Conservation (phyloP, 2,113 vertebrate genomes). For the Sinocyclocheilus maitianheensis region DNA sequence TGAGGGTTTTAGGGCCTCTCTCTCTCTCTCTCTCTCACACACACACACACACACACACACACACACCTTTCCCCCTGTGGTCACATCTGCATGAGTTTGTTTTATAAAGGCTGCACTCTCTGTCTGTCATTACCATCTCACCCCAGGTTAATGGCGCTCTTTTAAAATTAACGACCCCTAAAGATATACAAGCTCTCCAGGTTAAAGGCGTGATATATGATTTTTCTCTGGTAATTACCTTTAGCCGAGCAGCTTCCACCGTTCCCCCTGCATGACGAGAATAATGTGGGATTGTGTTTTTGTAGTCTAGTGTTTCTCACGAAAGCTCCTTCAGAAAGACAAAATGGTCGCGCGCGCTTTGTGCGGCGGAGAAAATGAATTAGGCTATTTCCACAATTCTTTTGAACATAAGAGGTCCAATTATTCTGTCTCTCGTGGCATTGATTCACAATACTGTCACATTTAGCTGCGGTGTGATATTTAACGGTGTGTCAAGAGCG, state of each 20-base stretch:
- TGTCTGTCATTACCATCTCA: constrained; percentile 57
- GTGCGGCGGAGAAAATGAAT: constrained; percentile 8
- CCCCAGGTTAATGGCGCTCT: constrained; percentile 69
- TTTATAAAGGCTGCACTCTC: constrained; percentile 61
- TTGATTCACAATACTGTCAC: constrained; percentile 45
- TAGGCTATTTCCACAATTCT: constrained; percentile 21
- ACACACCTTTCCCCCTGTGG: constrained; percentile 34
- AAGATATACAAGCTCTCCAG: constrained; percentile 66
- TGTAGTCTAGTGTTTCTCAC: constrained; percentile 42
- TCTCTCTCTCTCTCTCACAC: not conserved
- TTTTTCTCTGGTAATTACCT: constrained; percentile 59
- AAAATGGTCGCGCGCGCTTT: not conserved
- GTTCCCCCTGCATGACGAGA: constrained; percentile 47
- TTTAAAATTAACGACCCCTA: constrained; percentile 73
- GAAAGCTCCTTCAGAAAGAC: constrained; percentile 25
- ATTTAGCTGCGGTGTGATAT: constrained; percentile 37
- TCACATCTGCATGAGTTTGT: constrained; percentile 62
- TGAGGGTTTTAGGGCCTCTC: not conserved
- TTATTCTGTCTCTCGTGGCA: constrained; percentile 38
- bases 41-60: not conserved
- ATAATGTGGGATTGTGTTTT: constrained; percentile 47
- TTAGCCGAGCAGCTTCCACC: not conserved
- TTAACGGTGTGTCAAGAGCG: constrained; percentile 36
- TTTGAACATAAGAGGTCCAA: constrained; percentile 45
- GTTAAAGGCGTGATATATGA: constrained; percentile 64